phyloP scores from a whole-genome alignment of 1,140 invertebrate genomes.

The Lithobius niger region DNA sequence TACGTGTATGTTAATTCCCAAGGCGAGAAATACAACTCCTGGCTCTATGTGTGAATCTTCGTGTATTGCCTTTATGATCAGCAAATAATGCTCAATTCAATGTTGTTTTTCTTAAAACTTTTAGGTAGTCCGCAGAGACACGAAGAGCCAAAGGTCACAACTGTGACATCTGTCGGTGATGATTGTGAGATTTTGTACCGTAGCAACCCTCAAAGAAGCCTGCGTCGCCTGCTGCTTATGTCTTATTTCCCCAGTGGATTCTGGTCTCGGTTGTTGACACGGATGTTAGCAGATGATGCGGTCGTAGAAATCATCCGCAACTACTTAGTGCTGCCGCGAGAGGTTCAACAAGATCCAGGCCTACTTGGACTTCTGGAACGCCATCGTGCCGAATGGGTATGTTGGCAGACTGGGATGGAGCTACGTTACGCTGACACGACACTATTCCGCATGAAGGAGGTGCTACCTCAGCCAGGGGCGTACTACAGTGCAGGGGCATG shows the following conservation, averaged over 20 bases:
- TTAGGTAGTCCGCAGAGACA: neutral
- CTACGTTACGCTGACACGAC: constrained; percentile 64
- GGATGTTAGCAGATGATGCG: constrained; percentile 78
- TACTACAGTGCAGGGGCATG: too few species aligned
- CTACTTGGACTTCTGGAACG: constrained; percentile 43
- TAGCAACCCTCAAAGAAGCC: constrained; percentile 21
- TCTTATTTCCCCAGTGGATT: constrained; percentile 97
- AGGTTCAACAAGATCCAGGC: constrained; percentile 47
- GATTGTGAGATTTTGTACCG: constrained; percentile 21
- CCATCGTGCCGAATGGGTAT: constrained; percentile 67
- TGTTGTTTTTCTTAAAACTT: neutral
- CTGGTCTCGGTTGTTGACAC: constrained; percentile 86
- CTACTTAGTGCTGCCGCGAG: constrained; percentile 48
- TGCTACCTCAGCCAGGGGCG: constrained; percentile 45
- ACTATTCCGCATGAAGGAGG: constrained; percentile 69
- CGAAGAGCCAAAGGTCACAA: neutral
- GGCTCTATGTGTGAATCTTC: too few species aligned
- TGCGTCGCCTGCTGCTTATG: constrained; percentile 57
- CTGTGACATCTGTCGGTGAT: neutral
- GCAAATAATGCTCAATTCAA: too few species aligned
- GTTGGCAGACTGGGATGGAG: constrained; percentile 91
- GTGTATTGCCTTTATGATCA: too few species aligned
- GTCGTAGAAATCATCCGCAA: constrained; percentile 64
- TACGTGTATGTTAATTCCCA: too few species aligned
- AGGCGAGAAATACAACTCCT: too few species aligned